Evolutionary conservation across 1,140 invertebrate species (phyloP), one percentile per base, ranked within the genome.

Genomic region (Papilio helenus): DNA sequence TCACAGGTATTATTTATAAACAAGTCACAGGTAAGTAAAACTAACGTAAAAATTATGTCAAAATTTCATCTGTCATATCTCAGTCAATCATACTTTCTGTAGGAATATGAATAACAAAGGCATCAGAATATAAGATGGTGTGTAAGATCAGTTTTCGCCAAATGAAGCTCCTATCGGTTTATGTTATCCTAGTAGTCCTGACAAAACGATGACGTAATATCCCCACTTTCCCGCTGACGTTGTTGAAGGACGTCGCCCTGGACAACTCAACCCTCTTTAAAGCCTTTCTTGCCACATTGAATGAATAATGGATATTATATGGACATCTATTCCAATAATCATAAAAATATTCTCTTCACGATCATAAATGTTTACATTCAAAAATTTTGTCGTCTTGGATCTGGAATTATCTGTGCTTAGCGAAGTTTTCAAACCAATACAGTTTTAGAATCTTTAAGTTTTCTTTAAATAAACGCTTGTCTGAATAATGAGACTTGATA

Each of bases 141-240:
- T 44, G 44, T 26, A 20, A n/a, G 44, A 49, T 49, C 23, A 39
- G 9, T 18, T 73, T 44, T 72, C 4, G 20, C 0, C 10, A n/a
- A 61, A 46, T 42, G 42, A 51, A 46, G 42, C 42, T 44, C 3
- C 20, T 29, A 20, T 14, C 23, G 12, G 20, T 7, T 74, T 74
- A 74, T 74, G 72, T 3, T 74, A 42, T 74, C 72, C 72, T 44
- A 9, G 42, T 74, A 46, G 4, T 49, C 4, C 5, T 29, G 44
- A 3, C 14, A 44, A 44, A 49, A 44, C 72, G 39, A 74, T 74
- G 72, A 74, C 72, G 72, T 74, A 74, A 74, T 74, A 74, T 74
- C 72, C 72, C 72, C 72, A 74, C 72, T 49, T 29, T 49, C 20
- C 20, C 23, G 39, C 72, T 44, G 20, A 44, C n/a, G 42, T 12